Base-by-base conservation (phyloP, 1,140 invertebrate genomes). In the Bombus balteatus region DNA sequence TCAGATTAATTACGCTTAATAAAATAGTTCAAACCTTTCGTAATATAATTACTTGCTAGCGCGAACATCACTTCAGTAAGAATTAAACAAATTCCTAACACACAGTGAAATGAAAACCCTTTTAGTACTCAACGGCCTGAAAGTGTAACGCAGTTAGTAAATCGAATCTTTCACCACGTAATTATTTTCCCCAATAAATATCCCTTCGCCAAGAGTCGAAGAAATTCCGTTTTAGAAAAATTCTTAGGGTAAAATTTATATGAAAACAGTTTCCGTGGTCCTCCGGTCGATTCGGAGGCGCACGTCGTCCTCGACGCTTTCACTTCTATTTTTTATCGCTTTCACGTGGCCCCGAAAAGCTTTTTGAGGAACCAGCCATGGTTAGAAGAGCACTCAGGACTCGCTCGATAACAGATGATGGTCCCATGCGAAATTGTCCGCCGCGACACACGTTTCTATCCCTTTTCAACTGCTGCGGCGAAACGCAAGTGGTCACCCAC, bases 401-500 rank as follows among this genome's bases (percentile, higher is more conserved):
- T 41, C 41, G 73, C 85, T 89, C 77, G 75, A 86, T 85, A 86
- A 88, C 79, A 70, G 75, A 62, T 81, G 87, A 83, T 76, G 75
- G 74, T 88, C 37, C 83, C 75, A 66, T n/a, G 65, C 79, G 87
- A 89, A 89, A 89, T 85, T 83, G 88, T 83, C 57, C 74, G 79
- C 32, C 57, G 71, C 70, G 65, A 57, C n/a, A 86, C 75, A 81
- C 68, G 43, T 47, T 59, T 43, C 15, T 25, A 25, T 39, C 57
- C 53, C 28, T 66, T 65, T 47, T 32, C 87, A 47, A 81, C 70
- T 59, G 71, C 2, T 4, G 8, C 74, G 41, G 18, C 71, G 76
- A 73, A 65, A 87, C 72, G 77, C 88, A 76, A 90, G 89, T 89
- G 81, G 85, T 85, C 70, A 81, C 79, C 78, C 72, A 72, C 70